phyloP scores from a whole-genome alignment of 2,113 vertebrate species.

The Pogonocichla stellata region DNA sequence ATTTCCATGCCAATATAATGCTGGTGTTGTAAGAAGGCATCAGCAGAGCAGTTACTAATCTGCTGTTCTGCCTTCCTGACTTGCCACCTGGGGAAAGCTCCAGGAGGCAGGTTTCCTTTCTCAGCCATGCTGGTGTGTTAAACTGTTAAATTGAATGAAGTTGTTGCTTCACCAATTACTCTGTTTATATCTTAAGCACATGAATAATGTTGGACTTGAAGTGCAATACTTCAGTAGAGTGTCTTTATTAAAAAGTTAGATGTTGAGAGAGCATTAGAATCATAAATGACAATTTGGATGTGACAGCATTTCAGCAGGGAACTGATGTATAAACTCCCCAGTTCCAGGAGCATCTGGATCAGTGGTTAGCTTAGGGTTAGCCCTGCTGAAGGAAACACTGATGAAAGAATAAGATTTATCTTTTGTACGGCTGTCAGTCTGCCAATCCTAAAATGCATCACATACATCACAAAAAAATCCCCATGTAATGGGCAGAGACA shows the following conservation, averaged over 20 bases:
- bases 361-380: background rate
- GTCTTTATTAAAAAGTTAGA: background rate
- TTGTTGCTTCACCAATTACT: background rate
- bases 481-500: background rate
- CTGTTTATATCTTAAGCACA: background rate
- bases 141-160: background rate
- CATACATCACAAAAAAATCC: background rate
- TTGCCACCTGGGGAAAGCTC: background rate
- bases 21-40: background rate
- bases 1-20: conserved; percentile 27
- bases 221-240: background rate
- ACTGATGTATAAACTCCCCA: background rate
- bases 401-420: background rate
- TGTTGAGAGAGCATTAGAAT: background rate
- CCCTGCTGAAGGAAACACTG: background rate
- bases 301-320: background rate
- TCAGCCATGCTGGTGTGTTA: background rate
- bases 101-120: background rate
- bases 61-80: background rate
- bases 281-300: background rate
- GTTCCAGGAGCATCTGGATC: background rate
- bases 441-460: background rate
- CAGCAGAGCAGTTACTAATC: background rate
- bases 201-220: background rate
- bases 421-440: background rate